Base-by-base conservation (phyloP, 2,113 vertebrate genomes). In the Cynoglossus semilaevis region DNA sequence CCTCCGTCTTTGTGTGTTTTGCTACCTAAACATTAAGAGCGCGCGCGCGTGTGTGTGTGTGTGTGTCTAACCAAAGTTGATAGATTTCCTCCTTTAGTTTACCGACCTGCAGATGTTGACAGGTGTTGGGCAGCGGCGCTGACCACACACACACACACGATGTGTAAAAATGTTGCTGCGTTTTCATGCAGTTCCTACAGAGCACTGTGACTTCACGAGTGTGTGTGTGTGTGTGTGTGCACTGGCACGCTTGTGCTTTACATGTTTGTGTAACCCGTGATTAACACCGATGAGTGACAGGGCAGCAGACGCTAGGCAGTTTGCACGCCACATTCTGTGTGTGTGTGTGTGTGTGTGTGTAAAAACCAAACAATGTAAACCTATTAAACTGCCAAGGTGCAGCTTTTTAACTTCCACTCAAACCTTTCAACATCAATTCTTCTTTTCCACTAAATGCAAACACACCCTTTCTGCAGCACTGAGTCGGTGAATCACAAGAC, bases 291-390 rank as follows among this genome's bases (percentile, higher is more conserved):
- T 29, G 74, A 81, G 57, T 69, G 61, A 82, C 64, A 69, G 61
- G 70, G 67, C 36, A 7, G 15, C 50, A 10, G 15, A 57, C 67
- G 62, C 77, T 73, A 79, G 76, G 67, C 68, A 13, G 51, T 66
- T 87, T 58, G 54, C 75, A 81, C 63, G 66, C 65, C 76, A 83
- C 77, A 63, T 63, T 49, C 71, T 67, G 70, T 58, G 67, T 62
- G 45, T 54, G 34, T 34, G 34, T 15, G 61, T 63, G 67, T 64
- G 45, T 51, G 19, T 38, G 34, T 13, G 61, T 63, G 64, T 42
- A 71, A 62, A 71, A 69, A 67, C 60, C 53, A 69, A 81, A 82
- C 67, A 75, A 69, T 74, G 63, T 55, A 38, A 55, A 29, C n/a
- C 59, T 77, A 53, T 74, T 62, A 71, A 72, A 53, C 53, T 70